phyloP scores from a whole-genome alignment of 2,797 vertebrate genomes.

The Spea hammondii region DNA sequence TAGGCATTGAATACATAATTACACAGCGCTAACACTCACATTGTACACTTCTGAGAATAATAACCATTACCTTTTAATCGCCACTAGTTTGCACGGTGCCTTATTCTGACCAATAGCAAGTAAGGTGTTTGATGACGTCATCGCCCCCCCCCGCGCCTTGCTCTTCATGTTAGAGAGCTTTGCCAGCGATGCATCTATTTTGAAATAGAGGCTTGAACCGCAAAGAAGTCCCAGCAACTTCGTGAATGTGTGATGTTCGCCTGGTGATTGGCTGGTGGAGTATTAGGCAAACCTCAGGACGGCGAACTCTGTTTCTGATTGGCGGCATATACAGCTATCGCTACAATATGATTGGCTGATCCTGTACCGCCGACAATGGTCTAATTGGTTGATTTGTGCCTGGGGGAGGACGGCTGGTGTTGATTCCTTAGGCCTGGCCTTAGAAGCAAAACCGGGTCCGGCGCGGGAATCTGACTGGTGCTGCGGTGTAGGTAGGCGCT shows the following conservation, averaged over 20 bases:
- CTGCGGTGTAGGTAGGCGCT: constrained; percentile 20
- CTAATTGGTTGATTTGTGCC: constrained; percentile 24
- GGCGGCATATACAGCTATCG: background rate
- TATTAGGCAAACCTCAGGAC: constrained; percentile 18
- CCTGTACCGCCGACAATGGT: background rate
- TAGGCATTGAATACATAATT: no score
- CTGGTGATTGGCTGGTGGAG: constrained; percentile 17
- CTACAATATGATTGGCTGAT: background rate
- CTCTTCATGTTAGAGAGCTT: no score
- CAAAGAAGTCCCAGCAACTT: no score
- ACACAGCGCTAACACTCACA: no score
- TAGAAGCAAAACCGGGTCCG: constrained; percentile 3
- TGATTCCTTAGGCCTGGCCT: constrained; percentile 25
- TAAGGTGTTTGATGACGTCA: no score
- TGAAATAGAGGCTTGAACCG: no score
- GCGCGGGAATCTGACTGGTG: background rate
- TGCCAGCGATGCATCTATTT: no score
- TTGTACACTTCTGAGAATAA: no score
- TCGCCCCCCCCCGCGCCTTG: no score
- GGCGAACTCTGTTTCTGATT: background rate
- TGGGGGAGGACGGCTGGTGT: constrained; percentile 8
- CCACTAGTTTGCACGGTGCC: no score
- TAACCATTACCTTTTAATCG: no score
- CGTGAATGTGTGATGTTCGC: constrained; percentile 7
- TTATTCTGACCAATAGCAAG: no score